Evolutionary conservation across 2,797 vertebrate genomes (phyloP), one percentile per base, ranked within the genome.

Genomic region (Gorsachius magnificus): DNA sequence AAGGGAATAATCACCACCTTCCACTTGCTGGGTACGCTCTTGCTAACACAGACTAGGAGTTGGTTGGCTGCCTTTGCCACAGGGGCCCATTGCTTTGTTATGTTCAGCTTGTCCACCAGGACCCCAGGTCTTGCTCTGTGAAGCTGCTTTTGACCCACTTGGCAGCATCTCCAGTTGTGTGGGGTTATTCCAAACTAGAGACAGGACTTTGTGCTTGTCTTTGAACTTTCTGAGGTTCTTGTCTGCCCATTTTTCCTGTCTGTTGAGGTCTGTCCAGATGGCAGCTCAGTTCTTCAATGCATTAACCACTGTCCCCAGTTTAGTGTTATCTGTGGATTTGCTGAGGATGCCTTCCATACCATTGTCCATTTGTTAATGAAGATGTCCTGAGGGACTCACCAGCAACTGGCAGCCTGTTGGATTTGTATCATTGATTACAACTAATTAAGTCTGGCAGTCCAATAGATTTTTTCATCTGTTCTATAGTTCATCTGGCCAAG

Each of bases 301-400:
- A 7, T 57, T 19, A 56, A 2, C 29, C 5, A 1, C 12, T 69
- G 48, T 33, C 54, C 43, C 21, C 10, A 53, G 0, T 68, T 68
- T 46, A 50, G 53, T 13, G 25, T 77, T 24, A 8, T 53, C 13
- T 26, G 14, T 77, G 36, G 36, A 29, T 77, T 78, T 78, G 33
- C 21, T 50, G 65, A 87, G 71, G 48, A 63, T 3, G 5, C 43
- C 16, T 72, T 72, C 21, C 2, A 10, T 72, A 26, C 11, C 13
- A 20, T 28, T 86, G 46, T 78, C 70, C 11, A 7, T 66, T 77
- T 50, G 25, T 72, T 61, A 72, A 38, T 24, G 46, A 72, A 50
- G 41, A 38, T 50, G 46, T 65, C 35, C 28, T 1, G 1, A 24
- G 86, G 64, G 41, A 31, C 45, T 53, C 10, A 10, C 24, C 46